Evolutionary conservation across 1,140 invertebrate genomes (phyloP).

Genomic region (Caenorhabditis elegans): WBcel235 BX284603.4:6269501-6270000

Average conservation of each 20-base stretch:
- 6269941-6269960: neutral
- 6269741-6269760: neutral
- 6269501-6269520: no score
- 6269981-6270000: neutral
- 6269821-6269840: neutral
- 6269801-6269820: neutral
- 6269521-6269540: no score
- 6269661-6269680: neutral
- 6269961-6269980: neutral
- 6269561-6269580: neutral
- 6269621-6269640: neutral
- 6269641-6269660: neutral
- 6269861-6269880: neutral
- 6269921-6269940: neutral
- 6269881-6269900: neutral
- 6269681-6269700: neutral
- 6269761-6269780: neutral
- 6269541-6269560: neutral
- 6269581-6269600: neutral
- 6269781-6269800: neutral
- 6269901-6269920: neutral
- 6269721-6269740: conserved; percentile 1
- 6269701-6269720: neutral
- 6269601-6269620: neutral
- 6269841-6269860: neutral